Evolutionary conservation across 2,888 invertebrate species (phyloP).

Genomic region (Acanthosepion lycidas): DNA sequence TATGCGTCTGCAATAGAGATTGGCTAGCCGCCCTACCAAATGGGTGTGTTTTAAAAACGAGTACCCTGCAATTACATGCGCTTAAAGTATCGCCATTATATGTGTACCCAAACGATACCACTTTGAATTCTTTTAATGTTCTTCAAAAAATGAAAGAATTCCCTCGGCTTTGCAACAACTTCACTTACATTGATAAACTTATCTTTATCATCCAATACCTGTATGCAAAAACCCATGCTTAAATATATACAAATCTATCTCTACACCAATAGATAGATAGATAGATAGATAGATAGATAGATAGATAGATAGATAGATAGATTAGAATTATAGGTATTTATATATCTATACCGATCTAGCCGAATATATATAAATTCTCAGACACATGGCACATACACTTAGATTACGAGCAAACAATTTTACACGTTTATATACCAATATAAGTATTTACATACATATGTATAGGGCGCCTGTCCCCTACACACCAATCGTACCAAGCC

Average conservation of each 20-base stretch:
- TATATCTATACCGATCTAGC: neutral
- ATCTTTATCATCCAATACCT: neutral
- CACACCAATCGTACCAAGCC: neutral
- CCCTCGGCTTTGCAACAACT: neutral
- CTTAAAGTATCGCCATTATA: neutral
- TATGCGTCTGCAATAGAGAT: too few species aligned
- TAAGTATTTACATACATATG: conserved; percentile 16
- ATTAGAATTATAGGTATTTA: neutral
- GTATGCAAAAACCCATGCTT: neutral
- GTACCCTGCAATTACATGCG: neutral
- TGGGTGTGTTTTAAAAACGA: too few species aligned
- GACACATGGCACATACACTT: neutral
- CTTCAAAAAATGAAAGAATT: neutral
- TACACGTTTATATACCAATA: conserved; percentile 7
- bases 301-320: neutral
- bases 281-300: neutral
- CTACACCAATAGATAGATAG: neutral
- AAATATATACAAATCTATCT: neutral
- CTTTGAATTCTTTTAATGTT: neutral
- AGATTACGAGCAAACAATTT: neutral
- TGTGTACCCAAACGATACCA: neutral
- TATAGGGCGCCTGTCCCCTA: neutral
- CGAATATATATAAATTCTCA: neutral
- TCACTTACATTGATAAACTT: neutral
- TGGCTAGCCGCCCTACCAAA: too few species aligned